A percentile compares a stretch with the other conserved stretches of the same genome.
phyloP scores from a whole-genome alignment of 2,888 invertebrate genomes.

The Caenorhabditis japonica region DNA sequence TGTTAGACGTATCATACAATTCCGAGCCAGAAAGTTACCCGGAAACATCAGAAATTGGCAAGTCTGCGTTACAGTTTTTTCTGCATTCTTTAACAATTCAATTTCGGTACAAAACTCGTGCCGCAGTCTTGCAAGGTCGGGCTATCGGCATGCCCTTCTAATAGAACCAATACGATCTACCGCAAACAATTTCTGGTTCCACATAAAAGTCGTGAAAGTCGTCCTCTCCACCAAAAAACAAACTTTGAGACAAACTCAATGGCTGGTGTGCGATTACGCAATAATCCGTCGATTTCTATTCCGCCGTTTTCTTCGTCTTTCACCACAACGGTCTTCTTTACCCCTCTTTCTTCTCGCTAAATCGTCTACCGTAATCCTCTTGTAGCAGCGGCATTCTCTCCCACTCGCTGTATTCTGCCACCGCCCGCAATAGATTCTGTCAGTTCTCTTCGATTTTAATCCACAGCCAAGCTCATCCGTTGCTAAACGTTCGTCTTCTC shows the following conservation, averaged over 20 bases:
- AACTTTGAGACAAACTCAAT: constrained; percentile 4
- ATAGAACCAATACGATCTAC: no score
- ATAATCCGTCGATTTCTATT: no score
- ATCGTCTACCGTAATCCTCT: constrained; percentile 52
- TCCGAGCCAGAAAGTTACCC: no score
- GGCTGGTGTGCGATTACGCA: constrained; percentile 48
- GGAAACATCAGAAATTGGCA: no score
- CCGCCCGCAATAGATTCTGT: no score
- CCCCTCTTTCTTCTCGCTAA: constrained; percentile 2
- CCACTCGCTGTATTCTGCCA: constrained; percentile 2
- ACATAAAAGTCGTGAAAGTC: not conserved
- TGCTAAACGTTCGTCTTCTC: constrained; percentile 36
- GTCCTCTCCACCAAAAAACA: constrained; percentile 10
- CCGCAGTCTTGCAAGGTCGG: no score
- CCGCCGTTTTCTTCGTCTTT: constrained; percentile 1
- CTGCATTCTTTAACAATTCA: no score
- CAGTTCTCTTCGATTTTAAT: constrained; percentile 32
- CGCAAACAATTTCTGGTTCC: no score
- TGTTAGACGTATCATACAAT: no score
- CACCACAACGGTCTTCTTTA: constrained; percentile 31
- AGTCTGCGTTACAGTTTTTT: no score
- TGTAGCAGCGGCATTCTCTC: constrained; percentile 3
- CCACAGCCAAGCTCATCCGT: constrained; percentile 44
- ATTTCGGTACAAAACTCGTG: no score
- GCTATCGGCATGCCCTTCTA: no score